A percentile compares a stretch with the other conserved stretches of the same genome.
These are phyloP conservation scores for Phaethon lepturus DNA, from an alignment of 2,113 vertebrate species.

Conservation along the genomic window DNA sequence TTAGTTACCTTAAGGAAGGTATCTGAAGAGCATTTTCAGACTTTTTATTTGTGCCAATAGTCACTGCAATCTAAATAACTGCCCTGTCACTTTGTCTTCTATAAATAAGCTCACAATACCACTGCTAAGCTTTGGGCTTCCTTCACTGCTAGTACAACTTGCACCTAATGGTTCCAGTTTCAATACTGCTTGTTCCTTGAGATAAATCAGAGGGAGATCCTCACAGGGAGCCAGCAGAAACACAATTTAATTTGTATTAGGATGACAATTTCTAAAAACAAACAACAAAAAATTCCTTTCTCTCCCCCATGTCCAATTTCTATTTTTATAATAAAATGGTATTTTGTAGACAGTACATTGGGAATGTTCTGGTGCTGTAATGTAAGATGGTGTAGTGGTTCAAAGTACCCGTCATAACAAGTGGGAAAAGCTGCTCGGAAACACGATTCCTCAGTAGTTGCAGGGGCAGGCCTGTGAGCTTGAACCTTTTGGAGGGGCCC, in stretches of 20 bases:
- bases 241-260: not conserved
- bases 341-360: not conserved
- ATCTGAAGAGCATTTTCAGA: not conserved
- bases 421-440: not conserved
- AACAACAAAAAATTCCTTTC: not conserved
- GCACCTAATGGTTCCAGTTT: not conserved
- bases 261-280: not conserved
- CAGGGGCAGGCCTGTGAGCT: not conserved
- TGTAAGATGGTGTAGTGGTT: not conserved
- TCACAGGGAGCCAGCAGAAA: not conserved
- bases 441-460: not conserved
- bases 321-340: not conserved
- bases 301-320: not conserved
- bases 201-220: not conserved
- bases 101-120: not conserved
- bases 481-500: not conserved
- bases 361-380: not conserved
- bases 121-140: not conserved
- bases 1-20: not conserved
- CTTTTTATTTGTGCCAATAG: not conserved
- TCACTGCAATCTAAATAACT: not conserved
- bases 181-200: not conserved
- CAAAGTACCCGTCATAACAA: not conserved
- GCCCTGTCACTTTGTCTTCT: not conserved
- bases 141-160: not conserved